Evolutionary conservation across 1,140 invertebrate species (phyloP).

Genomic region (Nomia melanderi): DNA sequence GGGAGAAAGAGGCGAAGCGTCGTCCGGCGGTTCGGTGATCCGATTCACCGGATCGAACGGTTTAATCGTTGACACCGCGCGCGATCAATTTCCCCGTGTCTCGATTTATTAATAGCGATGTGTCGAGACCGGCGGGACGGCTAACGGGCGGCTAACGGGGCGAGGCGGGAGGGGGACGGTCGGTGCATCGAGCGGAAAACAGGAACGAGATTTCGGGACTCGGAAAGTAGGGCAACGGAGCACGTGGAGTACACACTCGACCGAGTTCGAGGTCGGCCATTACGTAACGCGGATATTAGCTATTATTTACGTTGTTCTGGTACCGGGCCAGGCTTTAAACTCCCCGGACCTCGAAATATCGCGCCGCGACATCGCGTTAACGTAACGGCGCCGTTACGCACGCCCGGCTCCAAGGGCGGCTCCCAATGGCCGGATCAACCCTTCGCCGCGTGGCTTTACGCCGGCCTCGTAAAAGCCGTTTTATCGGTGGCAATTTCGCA

Average conservation of each 20-base stretch:
- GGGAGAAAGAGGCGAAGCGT: too few relatives aligned
- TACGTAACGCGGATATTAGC: slow-evolving; percentile 57
- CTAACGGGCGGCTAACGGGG: too few relatives aligned
- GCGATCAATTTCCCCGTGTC: not conserved
- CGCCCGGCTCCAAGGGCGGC: not conserved
- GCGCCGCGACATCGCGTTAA: slow-evolving; percentile 5
- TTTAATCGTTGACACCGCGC: not conserved
- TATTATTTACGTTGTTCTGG: slow-evolving; percentile 59
- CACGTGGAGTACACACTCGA: slow-evolving; percentile 49
- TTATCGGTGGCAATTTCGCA: too few relatives aligned
- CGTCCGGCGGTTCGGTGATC: too few relatives aligned
- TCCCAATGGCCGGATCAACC: too few relatives aligned
- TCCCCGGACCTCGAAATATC: slow-evolving; percentile 37
- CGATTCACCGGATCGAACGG: not conserved
- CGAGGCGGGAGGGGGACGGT: not conserved
- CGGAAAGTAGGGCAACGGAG: slow-evolving; percentile 57
- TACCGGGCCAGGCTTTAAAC: slow-evolving; percentile 43
- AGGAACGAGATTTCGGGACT: slow-evolving; percentile 59
- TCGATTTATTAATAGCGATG: slow-evolving; percentile 16
- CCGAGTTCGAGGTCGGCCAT: slow-evolving; percentile 56
- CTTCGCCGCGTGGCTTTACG: too few relatives aligned
- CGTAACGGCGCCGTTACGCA: not conserved
- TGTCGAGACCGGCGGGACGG: not conserved
- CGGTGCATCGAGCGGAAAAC: slow-evolving; percentile 38
- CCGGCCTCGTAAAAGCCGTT: too few relatives aligned